Percentiles rank a stretch among this genome's conserved stretches.
These are phyloP conservation scores for Rutilus rutilus DNA, from an alignment of 2,113 vertebrate genomes.

Conservation along the genomic window DNA sequence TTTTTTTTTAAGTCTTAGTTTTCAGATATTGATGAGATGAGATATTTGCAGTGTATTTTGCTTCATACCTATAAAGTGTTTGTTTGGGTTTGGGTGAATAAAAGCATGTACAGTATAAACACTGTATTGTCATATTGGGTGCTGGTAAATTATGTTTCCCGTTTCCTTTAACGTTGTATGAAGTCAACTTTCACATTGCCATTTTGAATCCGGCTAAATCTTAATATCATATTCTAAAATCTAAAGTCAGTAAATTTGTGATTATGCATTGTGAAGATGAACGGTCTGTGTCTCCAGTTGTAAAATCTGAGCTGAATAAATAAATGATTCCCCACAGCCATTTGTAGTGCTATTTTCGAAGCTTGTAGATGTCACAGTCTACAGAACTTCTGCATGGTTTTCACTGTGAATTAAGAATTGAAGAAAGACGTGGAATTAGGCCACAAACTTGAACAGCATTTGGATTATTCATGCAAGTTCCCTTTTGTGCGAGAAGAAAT, in stretches of 20 bases:
- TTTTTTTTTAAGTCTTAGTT: no score
- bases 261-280: background rate
- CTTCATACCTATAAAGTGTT: background rate
- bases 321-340: constrained; percentile 12
- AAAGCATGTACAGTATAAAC: background rate
- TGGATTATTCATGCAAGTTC: constrained; percentile 35
- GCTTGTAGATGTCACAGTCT: background rate
- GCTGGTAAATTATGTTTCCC: no score
- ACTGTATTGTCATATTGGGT: background rate
- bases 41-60: no score
- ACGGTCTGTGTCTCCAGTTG: background rate
- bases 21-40: no score
- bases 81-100: background rate
- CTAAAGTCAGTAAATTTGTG: background rate
- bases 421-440: constrained; percentile 62
- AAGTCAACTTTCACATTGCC: background rate
- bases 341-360: constrained; percentile 11
- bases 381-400: constrained; percentile 12
- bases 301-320: background rate
- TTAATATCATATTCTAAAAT: background rate
- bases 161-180: background rate
- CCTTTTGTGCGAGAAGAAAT: background rate
- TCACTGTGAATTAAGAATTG: constrained; percentile 64
- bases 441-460: constrained; percentile 31
- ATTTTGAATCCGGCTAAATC: background rate